These are phyloP conservation scores for Chamaedrilus cognettii DNA, from an alignment of 2,888 invertebrate species.

Conservation along the genomic window DNA sequence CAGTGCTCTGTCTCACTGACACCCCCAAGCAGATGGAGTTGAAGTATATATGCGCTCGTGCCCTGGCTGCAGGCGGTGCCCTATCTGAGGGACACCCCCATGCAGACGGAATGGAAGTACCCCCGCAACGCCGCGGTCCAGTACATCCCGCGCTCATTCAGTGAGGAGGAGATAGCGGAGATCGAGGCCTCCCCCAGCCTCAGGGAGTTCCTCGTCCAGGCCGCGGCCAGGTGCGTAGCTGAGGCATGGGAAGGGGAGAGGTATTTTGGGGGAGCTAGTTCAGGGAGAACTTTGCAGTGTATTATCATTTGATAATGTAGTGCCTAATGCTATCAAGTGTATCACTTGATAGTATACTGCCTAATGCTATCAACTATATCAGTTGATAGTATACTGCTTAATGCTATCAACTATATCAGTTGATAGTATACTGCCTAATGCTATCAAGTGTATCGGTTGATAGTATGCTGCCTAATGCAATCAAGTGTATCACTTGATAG, in stretches of 20 bases:
- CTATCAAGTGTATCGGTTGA: too few relatives aligned
- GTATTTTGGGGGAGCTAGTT: background rate
- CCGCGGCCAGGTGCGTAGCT: conserved; percentile 8
- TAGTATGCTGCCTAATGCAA: too few relatives aligned
- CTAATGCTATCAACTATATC: too few relatives aligned
- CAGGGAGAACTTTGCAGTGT: too few relatives aligned
- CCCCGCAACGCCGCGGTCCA: conserved; percentile 57
- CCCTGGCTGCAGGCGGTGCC: conserved; percentile 53
- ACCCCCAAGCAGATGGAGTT: background rate
- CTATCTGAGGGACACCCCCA: conserved; percentile 40
- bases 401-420: too few relatives aligned
- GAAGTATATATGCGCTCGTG: background rate
- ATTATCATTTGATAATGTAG: too few relatives aligned
- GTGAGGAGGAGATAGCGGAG: conserved; percentile 47
- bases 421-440: too few relatives aligned
- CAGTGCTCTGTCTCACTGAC: background rate
- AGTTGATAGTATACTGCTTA: too few relatives aligned
- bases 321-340: too few relatives aligned
- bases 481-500: too few relatives aligned
- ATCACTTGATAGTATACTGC: too few relatives aligned
- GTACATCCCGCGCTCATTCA: conserved; percentile 53
- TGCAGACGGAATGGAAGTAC: conserved; percentile 58
- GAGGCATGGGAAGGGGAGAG: background rate
- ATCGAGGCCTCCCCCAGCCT: conserved; percentile 30
- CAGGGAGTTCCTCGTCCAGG: conserved; percentile 13